These are phyloP conservation scores for Dascillus cervinus DNA, from an alignment of 2,888 invertebrate species.

Conservation along the genomic window DNA sequence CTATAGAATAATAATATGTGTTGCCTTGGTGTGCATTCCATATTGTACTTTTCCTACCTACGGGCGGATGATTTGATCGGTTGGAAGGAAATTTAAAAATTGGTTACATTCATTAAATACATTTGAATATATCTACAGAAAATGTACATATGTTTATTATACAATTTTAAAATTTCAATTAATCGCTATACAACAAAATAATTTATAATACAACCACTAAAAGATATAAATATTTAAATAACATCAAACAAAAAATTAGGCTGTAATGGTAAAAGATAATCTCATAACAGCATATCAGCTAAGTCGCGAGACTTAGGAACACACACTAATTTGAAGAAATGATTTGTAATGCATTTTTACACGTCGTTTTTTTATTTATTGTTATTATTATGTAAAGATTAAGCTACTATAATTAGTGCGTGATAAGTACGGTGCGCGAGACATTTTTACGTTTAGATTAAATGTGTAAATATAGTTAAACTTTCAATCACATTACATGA, in stretches of 20 bases:
- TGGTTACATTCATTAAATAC: constrained; percentile 12
- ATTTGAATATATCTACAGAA: constrained; percentile 24
- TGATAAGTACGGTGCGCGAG: constrained; percentile 21
- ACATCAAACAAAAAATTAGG: constrained; percentile 5
- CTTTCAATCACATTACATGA: constrained; percentile 55
- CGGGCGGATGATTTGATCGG: too few species aligned
- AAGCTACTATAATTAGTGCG: constrained; percentile 11
- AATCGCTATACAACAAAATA: constrained; percentile 23
- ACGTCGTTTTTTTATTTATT: neutral
- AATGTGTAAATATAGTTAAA: constrained; percentile 15
- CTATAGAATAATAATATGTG: too few species aligned
- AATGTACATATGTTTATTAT: constrained; percentile 26
- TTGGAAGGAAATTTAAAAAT: too few species aligned
- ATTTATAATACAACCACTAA: constrained; percentile 20
- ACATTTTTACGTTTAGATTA: constrained; percentile 17
- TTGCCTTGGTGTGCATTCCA: too few species aligned
- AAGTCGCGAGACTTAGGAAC: constrained; percentile 9
- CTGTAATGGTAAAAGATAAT: neutral
- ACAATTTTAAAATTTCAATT: constrained; percentile 23
- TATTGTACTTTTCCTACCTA: too few species aligned
- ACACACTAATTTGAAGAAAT: neutral
- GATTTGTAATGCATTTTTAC: neutral
- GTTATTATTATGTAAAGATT: constrained; percentile 11
- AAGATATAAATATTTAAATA: constrained; percentile 5
- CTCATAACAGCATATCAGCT: neutral